These are phyloP conservation scores for Huso huso DNA, from an alignment of 2,797 vertebrate species.

Conservation along the genomic window DNA sequence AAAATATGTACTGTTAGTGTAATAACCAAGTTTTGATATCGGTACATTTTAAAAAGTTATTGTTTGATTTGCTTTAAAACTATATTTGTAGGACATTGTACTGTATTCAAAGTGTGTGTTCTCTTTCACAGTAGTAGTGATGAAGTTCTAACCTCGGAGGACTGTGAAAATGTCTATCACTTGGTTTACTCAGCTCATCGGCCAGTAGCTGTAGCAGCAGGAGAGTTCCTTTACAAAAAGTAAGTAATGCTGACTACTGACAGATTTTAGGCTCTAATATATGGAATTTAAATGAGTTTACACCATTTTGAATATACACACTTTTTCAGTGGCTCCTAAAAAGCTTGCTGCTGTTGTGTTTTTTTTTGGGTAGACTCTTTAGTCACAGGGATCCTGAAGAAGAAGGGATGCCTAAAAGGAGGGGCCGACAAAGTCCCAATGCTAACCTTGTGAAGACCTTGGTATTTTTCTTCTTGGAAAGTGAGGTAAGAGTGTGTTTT, in stretches of 20 bases:
- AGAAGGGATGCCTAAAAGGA: conserved; percentile 87
- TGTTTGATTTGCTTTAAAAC: background rate
- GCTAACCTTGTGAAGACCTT: conserved; percentile 95
- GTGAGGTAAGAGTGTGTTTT: conserved; percentile 68
- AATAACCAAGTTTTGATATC: no score
- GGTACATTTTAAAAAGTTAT: no score
- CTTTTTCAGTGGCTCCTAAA: background rate
- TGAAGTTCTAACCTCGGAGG: conserved; percentile 93
- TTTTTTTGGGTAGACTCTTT: conserved; percentile 70
- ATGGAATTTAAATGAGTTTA: no score
- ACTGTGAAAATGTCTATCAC: conserved; percentile 98
- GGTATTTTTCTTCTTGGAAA: conserved; percentile 97
- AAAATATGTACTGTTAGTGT: no score
- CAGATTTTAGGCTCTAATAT: no score
- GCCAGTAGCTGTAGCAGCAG: conserved; percentile 89
- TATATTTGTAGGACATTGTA: background rate
- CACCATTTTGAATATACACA: no score
- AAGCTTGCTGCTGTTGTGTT: conserved; percentile 2
- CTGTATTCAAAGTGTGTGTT: conserved; percentile 19
- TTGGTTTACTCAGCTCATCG: conserved; percentile 97
- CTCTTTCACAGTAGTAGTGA: conserved; percentile 79
- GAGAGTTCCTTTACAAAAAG: conserved; percentile 98
- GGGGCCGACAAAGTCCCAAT: conserved; percentile 90
- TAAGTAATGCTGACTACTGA: conserved; percentile 44
- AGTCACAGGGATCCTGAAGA: conserved; percentile 93